Conservation (phyloP, 2,888 invertebrate species). For the Lasioglossum vierecki region DNA sequence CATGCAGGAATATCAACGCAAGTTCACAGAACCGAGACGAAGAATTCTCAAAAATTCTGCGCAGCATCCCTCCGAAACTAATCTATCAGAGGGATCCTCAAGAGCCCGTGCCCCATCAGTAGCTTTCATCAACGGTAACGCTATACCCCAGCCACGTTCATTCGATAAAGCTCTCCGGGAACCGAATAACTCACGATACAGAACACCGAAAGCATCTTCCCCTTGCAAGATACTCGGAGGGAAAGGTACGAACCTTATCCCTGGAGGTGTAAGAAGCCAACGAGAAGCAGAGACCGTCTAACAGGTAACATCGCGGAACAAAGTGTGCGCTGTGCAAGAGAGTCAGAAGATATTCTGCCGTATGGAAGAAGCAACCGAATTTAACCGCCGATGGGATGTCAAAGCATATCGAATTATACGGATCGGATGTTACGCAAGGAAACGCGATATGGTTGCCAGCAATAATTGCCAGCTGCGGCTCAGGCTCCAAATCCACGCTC, state of each 20-base stretch:
- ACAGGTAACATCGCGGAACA: not conserved
- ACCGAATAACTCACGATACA: constrained; percentile 6
- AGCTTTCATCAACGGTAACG: constrained; percentile 4
- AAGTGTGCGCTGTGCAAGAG: not conserved
- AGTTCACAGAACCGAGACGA: not conserved
- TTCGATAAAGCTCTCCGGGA: not conserved
- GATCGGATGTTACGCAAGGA: constrained; percentile 26
- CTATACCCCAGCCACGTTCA: not conserved
- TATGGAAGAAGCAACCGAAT: not conserved
- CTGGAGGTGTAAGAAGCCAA: not conserved
- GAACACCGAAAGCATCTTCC: not conserved
- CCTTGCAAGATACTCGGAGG: not conserved
- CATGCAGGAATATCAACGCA: not conserved
- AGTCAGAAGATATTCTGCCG: not conserved
- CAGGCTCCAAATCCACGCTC: not conserved
- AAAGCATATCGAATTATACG: constrained; percentile 11
- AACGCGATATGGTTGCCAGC: constrained; percentile 37
- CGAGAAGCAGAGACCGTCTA: too few species aligned
- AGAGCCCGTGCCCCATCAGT: not conserved
- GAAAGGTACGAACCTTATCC: not conserved
- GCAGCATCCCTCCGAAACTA: not conserved
- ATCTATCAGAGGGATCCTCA: not conserved
- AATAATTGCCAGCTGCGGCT: constrained; percentile 31
- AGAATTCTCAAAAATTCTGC: not conserved
- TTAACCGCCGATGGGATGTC: not conserved